These are phyloP conservation scores for Dromaius novaehollandiae DNA, from an alignment of 2,113 vertebrate genomes.

Conservation along the genomic window DNA sequence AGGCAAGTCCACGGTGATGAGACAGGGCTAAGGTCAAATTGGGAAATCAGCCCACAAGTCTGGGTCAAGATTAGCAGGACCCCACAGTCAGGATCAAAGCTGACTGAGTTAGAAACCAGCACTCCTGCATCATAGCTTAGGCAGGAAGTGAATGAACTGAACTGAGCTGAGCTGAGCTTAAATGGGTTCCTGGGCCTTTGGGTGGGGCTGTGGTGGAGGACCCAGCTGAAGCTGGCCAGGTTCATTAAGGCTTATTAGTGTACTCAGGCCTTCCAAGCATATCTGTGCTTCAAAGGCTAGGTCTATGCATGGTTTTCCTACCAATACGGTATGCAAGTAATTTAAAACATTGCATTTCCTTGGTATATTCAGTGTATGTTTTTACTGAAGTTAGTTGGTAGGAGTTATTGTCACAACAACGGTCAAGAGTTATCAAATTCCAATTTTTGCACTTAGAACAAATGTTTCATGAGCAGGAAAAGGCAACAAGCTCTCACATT, in stretches of 20 bases:
- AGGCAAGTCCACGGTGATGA: not conserved
- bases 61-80: not conserved
- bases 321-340: not conserved
- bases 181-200: not conserved
- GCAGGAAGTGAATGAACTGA: accelerated
- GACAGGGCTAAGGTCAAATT: not conserved
- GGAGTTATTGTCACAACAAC: not conserved
- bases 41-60: not conserved
- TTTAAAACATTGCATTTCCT: not conserved
- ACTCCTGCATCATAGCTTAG: not conserved
- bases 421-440: not conserved
- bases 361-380: not conserved
- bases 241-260: not conserved
- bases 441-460: not conserved
- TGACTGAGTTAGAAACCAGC: not conserved
- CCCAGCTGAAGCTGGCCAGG: not conserved
- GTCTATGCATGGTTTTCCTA: not conserved
- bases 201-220: too few relatives aligned
- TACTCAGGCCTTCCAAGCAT: not conserved
- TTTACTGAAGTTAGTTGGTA: not conserved
- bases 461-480: not conserved
- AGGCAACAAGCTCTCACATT: conserved; percentile 12
- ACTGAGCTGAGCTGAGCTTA: not conserved
- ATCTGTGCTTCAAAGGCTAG: not conserved
- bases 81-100: not conserved